Conservation (phyloP, 2,113 vertebrate genomes). For the Lamprotornis superbus region DNA sequence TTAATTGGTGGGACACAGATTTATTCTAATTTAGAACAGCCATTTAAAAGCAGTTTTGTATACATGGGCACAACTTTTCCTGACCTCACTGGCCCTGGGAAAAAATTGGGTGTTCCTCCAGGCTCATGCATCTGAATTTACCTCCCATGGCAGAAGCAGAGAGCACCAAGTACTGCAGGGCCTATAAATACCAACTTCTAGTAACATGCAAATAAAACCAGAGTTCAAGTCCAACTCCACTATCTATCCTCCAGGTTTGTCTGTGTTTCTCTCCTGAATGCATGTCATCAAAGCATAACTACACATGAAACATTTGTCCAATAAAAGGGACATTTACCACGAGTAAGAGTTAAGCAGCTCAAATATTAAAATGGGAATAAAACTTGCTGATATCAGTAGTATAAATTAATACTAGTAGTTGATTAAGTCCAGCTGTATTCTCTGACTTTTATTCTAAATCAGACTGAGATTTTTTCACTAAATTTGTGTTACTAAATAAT, state of each 20-base stretch:
- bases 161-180: background rate
- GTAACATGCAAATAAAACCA: background rate
- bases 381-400: background rate
- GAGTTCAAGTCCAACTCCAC: background rate
- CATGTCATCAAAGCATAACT: background rate
- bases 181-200: background rate
- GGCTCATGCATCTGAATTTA: background rate
- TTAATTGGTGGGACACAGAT: conserved; percentile 43
- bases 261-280: background rate
- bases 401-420: background rate
- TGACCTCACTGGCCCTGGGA: fast-evolving
- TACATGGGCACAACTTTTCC: conserved; percentile 34
- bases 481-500: background rate
- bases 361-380: background rate
- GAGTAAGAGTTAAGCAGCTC: background rate
- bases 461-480: background rate
- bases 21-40: conserved; percentile 50
- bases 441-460: background rate
- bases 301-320: background rate
- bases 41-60: conserved; percentile 40
- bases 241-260: background rate
- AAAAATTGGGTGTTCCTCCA: background rate
- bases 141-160: background rate
- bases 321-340: background rate
- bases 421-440: background rate